These are phyloP conservation scores for Himalopsyche anomala DNA, from an alignment of 2,888 invertebrate genomes.

Conservation along the genomic window DNA sequence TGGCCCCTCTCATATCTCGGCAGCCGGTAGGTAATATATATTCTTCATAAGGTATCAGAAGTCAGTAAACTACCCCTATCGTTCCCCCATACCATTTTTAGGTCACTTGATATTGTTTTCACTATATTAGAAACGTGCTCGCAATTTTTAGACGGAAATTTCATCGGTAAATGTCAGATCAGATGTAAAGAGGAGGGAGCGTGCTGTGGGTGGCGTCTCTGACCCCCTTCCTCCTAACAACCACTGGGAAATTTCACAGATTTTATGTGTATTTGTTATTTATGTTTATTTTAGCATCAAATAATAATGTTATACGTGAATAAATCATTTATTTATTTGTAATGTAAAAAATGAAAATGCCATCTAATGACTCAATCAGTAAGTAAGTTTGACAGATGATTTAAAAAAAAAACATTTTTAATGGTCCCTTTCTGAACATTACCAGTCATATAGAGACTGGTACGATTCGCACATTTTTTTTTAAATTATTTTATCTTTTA, in stretches of 20 bases:
- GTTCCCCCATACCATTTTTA: conserved; percentile 64
- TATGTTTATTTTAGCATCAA: background rate
- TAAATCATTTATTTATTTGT: no score
- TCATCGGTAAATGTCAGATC: conserved; percentile 69
- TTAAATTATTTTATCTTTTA: no score
- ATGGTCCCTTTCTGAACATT: no score
- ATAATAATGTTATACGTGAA: background rate
- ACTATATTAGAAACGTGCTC: conserved; percentile 79
- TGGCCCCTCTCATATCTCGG: conserved; percentile 36
- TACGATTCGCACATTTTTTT: no score
- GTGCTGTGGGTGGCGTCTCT: conserved; percentile 28
- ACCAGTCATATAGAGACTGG: no score
- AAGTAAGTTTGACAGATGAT: no score
- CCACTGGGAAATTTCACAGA: conserved; percentile 32
- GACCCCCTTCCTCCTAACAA: background rate
- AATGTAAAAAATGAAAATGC: no score
- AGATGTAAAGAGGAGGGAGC: conserved; percentile 57
- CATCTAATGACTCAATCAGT: no score
- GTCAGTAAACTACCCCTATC: conserved; percentile 63
- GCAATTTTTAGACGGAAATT: conserved; percentile 78
- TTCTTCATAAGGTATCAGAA: conserved; percentile 65
- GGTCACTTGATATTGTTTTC: conserved; percentile 80
- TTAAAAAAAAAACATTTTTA: no score
- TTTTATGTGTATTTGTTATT: conserved; percentile 13
- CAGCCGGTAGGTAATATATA: conserved; percentile 60